These are phyloP conservation scores for Cinara cedri DNA, from an alignment of 2,888 invertebrate genomes.

Conservation along the genomic window DNA sequence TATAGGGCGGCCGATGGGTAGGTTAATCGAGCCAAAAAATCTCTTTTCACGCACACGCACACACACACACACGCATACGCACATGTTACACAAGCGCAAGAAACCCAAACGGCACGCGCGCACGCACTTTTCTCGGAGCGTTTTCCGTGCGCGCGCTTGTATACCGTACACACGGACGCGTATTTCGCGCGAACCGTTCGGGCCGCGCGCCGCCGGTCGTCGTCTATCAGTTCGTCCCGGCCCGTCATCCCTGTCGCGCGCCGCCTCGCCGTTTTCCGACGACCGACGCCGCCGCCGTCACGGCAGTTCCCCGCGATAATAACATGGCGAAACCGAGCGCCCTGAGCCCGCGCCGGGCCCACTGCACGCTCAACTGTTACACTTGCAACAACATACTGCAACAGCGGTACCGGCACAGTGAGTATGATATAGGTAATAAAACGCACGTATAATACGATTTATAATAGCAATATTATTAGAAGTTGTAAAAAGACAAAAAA, in stretches of 20 bases:
- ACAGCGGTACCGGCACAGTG: constrained; percentile 70
- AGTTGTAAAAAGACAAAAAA: too few species aligned
- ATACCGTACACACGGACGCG: not conserved
- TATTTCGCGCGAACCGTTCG: constrained; percentile 53
- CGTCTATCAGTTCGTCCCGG: constrained; percentile 38
- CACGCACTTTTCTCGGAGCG: not conserved
- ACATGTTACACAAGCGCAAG: not conserved
- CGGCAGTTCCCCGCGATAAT: not conserved
- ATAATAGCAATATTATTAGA: too few species aligned
- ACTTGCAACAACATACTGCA: constrained; percentile 74
- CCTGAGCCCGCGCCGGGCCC: constrained; percentile 68
- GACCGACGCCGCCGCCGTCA: not conserved
- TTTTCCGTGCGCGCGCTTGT: constrained; percentile 29
- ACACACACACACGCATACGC: not conserved
- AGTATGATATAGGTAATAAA: constrained; percentile 35
- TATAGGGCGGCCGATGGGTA: too few species aligned
- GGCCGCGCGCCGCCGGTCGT: constrained; percentile 24
- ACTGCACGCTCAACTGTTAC: constrained; percentile 75
- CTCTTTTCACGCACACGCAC: constrained; percentile 15
- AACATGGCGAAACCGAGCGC: constrained; percentile 59
- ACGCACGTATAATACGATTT: too few species aligned
- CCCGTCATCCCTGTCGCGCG: constrained; percentile 34
- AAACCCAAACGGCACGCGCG: not conserved
- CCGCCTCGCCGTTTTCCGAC: not conserved
- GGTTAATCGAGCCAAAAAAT: constrained; percentile 8